Percentiles rank a stretch among this genome's conserved stretches.
Evolutionary conservation across 2,888 invertebrate genomes (phyloP).

Genomic region (Arctia plantaginis): DNA sequence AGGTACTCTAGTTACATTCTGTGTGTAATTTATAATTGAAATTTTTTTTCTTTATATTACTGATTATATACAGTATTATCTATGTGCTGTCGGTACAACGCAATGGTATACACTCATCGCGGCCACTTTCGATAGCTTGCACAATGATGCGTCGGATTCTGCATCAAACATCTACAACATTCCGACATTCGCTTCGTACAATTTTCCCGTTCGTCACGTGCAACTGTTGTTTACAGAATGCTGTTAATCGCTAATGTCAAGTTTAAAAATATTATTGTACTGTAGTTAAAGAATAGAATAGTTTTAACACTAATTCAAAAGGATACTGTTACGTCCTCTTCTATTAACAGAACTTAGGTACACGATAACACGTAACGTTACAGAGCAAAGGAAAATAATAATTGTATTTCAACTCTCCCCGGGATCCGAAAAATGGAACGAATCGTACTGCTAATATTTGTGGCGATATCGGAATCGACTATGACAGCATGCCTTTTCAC

Average conservation of each 20-base stretch:
- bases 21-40: neutral
- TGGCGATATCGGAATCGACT: too few relatives aligned
- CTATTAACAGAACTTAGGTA: too few relatives aligned
- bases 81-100: conserved; percentile 61
- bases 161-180: conserved; percentile 57
- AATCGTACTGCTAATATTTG: too few relatives aligned
- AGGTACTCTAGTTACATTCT: neutral
- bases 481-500: too few relatives aligned
- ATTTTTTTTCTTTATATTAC: neutral
- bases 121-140: conserved; percentile 77
- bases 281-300: neutral
- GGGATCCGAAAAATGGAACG: too few relatives aligned
- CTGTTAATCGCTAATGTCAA: conserved; percentile 38
- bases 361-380: too few relatives aligned
- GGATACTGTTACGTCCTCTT: too few relatives aligned
- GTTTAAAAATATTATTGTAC: conserved; percentile 19
- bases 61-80: neutral
- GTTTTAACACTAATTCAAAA: neutral
- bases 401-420: too few relatives aligned
- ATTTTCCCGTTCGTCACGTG: conserved; percentile 51
- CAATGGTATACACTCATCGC: conserved; percentile 46
- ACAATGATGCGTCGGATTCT: conserved; percentile 58
- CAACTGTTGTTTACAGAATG: conserved; percentile 48
- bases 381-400: too few relatives aligned
- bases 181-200: conserved; percentile 45